These are phyloP conservation scores for Oreochromis spilurus DNA, from an alignment of 2,113 vertebrate species.

Conservation along the genomic window DNA sequence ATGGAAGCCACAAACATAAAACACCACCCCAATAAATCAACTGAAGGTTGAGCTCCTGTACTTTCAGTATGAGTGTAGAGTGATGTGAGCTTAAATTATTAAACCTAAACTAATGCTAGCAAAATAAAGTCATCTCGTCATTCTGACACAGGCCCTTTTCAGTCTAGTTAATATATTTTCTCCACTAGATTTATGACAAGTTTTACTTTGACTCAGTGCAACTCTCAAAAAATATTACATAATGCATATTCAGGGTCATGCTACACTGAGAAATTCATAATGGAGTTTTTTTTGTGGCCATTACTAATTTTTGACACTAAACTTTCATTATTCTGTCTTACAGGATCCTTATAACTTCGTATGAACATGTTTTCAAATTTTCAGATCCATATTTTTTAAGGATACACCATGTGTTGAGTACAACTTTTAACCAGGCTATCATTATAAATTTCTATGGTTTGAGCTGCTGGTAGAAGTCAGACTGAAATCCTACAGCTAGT, in stretches of 20 bases:
- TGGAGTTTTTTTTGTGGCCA: background rate
- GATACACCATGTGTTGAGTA: background rate
- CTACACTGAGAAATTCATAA: background rate
- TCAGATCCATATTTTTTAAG: background rate
- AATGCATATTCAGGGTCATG: background rate
- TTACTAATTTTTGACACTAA: background rate
- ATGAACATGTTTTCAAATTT: background rate
- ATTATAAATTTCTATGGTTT: background rate
- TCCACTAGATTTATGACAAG: background rate
- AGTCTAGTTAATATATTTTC: background rate
- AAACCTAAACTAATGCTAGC: background rate
- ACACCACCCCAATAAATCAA: slow-evolving; percentile 1
- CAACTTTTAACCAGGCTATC: background rate
- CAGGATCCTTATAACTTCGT: background rate
- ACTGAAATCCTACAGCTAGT: background rate
- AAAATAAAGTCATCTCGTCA: background rate
- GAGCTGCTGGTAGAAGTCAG: background rate
- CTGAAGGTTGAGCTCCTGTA: background rate
- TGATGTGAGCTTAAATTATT: background rate
- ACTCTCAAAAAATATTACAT: background rate
- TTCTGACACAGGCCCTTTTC: background rate
- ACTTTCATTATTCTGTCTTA: background rate
- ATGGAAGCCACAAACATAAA: slow-evolving; percentile 34
- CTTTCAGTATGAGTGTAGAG: background rate
- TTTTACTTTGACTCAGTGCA: background rate